These are phyloP conservation scores for Ectemnius cavifrons DNA, from an alignment of 2,888 invertebrate species.

Conservation along the genomic window DNA sequence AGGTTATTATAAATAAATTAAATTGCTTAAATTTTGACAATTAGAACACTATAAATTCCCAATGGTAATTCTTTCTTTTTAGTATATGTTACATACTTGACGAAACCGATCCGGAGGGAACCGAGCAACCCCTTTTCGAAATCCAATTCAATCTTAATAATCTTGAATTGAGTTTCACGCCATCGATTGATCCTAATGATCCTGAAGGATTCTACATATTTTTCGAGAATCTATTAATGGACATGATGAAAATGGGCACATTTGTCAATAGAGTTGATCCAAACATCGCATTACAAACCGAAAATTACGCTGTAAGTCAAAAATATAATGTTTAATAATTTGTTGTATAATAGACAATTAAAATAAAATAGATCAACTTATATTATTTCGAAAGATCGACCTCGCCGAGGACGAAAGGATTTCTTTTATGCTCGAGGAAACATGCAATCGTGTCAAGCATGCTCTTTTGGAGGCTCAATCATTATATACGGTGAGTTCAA, in stretches of 20 bases:
- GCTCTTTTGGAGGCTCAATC: conserved; percentile 64
- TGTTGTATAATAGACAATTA: not conserved
- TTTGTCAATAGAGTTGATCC: conserved; percentile 83
- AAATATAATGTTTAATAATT: conserved; percentile 12
- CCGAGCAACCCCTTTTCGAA: conserved; percentile 86
- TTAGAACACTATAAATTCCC: not conserved
- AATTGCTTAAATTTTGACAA: not conserved
- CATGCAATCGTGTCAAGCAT: conserved; percentile 67
- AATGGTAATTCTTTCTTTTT: not conserved
- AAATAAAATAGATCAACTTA: not conserved
- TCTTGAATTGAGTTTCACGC: conserved; percentile 86
- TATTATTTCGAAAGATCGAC: conserved; percentile 69
- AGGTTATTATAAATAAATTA: conserved; percentile 63
- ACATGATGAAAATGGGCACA: conserved; percentile 87
- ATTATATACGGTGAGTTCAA: conserved; percentile 60
- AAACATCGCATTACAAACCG: conserved; percentile 57
- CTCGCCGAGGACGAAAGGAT: conserved; percentile 70
- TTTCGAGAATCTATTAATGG: conserved; percentile 85
- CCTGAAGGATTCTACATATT: conserved; percentile 84
- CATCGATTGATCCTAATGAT: conserved; percentile 85
- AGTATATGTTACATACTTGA: conserved; percentile 82
- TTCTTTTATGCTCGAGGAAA: conserved; percentile 73
- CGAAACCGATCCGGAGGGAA: conserved; percentile 82
- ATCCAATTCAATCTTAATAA: conserved; percentile 84
- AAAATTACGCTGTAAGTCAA: conserved; percentile 69